A percentile compares a stretch with the other conserved stretches of the same genome.
Evolutionary conservation across 2,113 vertebrate genomes (phyloP).

Genomic region (Etheostoma cragini): DNA sequence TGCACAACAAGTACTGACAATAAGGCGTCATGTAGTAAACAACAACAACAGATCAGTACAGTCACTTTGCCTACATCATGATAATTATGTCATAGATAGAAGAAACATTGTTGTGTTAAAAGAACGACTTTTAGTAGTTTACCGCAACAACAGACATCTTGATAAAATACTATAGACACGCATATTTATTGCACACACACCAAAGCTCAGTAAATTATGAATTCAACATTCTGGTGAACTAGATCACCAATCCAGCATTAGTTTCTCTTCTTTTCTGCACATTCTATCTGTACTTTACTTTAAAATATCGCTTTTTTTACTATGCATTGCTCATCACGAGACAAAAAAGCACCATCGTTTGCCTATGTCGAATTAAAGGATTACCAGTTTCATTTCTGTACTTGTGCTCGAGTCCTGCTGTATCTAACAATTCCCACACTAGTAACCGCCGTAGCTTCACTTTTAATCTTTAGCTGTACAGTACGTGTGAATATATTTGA

Average conservation of each 20-base stretch:
- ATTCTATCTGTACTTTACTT: no score
- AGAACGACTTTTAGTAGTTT: neutral
- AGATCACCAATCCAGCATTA: neutral
- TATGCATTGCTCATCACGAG: no score
- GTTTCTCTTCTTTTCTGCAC: neutral
- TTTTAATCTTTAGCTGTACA: no score
- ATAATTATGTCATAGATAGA: neutral
- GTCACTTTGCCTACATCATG: neutral
- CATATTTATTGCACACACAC: neutral
- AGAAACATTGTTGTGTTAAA: neutral
- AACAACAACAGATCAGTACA: neutral
- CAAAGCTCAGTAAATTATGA: neutral
- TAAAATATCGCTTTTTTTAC: no score
- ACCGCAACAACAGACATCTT: neutral
- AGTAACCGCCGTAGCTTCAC: no score
- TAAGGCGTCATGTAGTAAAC: neutral
- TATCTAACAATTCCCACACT: no score
- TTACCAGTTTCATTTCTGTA: no score
- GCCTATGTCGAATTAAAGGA: no score
- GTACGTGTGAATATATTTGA: no score
- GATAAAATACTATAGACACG: neutral
- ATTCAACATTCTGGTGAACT: neutral
- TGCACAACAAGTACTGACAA: neutral
- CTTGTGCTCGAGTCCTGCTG: no score
- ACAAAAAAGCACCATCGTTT: no score